Base-by-base conservation (phyloP, 2,797 vertebrate species). In the Cossypha heuglini region DNA sequence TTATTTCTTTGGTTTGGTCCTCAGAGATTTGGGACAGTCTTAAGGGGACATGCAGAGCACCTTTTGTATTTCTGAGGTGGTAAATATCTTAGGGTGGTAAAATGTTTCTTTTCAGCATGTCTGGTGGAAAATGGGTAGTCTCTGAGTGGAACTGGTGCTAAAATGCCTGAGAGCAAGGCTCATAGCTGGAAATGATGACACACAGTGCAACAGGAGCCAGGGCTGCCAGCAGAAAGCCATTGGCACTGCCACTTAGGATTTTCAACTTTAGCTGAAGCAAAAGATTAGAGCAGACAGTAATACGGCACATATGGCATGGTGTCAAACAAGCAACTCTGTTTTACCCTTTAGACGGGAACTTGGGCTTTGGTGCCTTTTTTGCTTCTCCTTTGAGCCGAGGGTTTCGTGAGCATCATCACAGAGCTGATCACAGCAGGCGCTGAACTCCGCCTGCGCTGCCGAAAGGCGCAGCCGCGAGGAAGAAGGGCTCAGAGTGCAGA, bases 331-430 rank as follows among this genome's bases (percentile, higher is more conserved):
- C 6, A 74, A 7, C 7, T 67, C 71, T 19, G 3, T 25, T 71
- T 82, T 43, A 69, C 58, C 35, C 17, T 80, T 80, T 33, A 46
- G 35, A 43, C 14, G 8, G 9, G 14, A 45, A 0, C 0, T 12
- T 37, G n/a, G 17, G 38, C 61, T 63, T 49, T 74, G 64, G 31
- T 83, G 52, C 19, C 5, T 31, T 59, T 88, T 83, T 63, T 16
- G 11, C 20, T 14, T 59, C 12, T 64, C 10, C 18, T 75, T 35
- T 20, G 38, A 85, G n/a, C 26, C 42, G 28, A n/a, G n/a, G 16
- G 15, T 37, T 75, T 54, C 11, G 7, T 21, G 46, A 73, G 7
- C 0, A 0, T 42, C 21, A 16, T 3, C 35, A 22, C 9, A 35
- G 52, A 84, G 37, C n/a, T 43, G 4, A 35, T 29, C 33, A 28